Evolutionary conservation across 2,888 invertebrate genomes (phyloP), one percentile per base, ranked within the genome.

Genomic region (Shargacucullia verbasci): DNA sequence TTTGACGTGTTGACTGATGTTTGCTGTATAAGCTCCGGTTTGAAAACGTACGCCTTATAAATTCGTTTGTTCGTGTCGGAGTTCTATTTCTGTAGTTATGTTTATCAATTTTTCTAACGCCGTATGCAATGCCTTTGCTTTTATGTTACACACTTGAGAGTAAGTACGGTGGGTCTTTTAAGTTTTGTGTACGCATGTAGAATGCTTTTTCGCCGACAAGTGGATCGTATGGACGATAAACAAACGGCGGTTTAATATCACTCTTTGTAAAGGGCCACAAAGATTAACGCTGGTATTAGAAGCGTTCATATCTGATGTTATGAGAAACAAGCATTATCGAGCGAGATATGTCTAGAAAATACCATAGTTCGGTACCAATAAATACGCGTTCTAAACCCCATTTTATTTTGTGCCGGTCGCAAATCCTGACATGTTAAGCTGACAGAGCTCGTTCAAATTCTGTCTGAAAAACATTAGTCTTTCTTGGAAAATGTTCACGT

Each of bases 1-100:
- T 72, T 66, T 72, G 76, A 76, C 75, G 72, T 73, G 80, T 70
- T 81, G 81, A 81, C 69, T 76, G 81, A 81, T 70, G 79, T 68
- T 66, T 63, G 69, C 45, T 64, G 61, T 70, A 33, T 62, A 59
- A 55, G 69, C 70, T 58, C 50, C 54, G 53, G 47, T 60, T 69
- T 49, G 59, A 56, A 66, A 74, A 66, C 59, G 75, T 47, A 49
- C 59, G 76, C 52, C 65, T 56, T 70, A 68, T 65, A 70, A 66
- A 67, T 70, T 52, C 62, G 67, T 67, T 67, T 65, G 62, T 52
- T 67, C 58, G 55, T 14, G 55, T 48, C 31, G 59, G 53, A 44
- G 67, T 69, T 70, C 76, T 77, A 77, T 77, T 77, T 77, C 54
- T 61, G 70, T 63, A 47, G 57, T 56, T 58, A 64, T 79, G 76